phyloP scores from a whole-genome alignment of 2,797 vertebrate genomes.

The Capromys pilorides region DNA sequence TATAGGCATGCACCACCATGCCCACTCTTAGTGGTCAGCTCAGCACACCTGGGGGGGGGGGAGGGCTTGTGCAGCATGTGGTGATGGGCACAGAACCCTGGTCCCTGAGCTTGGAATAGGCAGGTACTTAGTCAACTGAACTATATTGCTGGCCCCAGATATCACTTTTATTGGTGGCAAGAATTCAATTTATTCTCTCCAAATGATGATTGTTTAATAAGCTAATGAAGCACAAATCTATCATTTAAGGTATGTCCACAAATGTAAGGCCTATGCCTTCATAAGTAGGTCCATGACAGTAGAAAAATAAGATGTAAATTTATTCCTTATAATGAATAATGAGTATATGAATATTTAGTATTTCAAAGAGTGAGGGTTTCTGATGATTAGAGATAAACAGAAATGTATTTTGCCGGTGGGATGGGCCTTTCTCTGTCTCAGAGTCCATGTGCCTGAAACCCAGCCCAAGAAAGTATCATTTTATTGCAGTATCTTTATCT shows the following conservation, averaged over 20 bases:
- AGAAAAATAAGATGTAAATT: background rate
- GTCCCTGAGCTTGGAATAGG: no score
- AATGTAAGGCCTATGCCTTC: no score
- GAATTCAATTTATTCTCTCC: no score
- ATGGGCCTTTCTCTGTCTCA: background rate
- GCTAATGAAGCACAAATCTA: background rate
- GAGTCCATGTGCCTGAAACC: background rate
- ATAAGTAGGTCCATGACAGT: background rate
- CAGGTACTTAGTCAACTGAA: no score
- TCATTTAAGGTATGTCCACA: background rate
- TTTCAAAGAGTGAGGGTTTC: background rate
- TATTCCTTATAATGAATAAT: background rate
- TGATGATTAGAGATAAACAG: background rate
- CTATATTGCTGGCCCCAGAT: no score
- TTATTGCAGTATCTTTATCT: background rate
- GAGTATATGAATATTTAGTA: background rate
- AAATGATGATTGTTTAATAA: background rate
- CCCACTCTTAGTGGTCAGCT: no score
- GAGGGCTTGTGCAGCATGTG: no score
- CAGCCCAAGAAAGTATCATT: background rate
- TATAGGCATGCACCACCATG: no score
- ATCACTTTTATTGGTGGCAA: no score
- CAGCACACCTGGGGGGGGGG: no score
- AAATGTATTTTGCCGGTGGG: background rate
- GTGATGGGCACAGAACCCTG: no score